Base-by-base conservation (phyloP, 2,113 vertebrate species). In the Cromileptes altivelis region DNA sequence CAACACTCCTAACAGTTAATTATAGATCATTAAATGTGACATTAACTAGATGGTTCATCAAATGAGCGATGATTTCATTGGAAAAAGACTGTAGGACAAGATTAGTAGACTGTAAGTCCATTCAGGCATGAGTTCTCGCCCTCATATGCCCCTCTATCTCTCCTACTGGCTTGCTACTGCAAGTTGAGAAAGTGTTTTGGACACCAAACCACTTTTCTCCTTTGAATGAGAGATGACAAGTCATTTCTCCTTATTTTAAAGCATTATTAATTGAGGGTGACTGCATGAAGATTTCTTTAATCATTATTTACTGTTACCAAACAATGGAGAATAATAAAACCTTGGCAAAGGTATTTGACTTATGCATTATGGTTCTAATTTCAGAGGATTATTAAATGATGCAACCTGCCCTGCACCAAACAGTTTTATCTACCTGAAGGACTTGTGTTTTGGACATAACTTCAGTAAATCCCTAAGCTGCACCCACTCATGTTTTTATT, bases 11-110 rank as follows among this genome's bases (percentile, higher is more conserved):
- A 33, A 23, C 55, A 74, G 72, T 75, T 78, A 86, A 81, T 85
- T 72, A 80, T n/a, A 64, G 18, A 56, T 78, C 52, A 88, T 87
- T 87, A 81, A 73, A 81, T 56, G 27, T 88, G 87, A 63, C 78
- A 80, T 79, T 85, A 71, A 83, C 33, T 40, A 63, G 63, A 56
- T 2, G 17, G 33, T 83, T 87, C 62, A 69, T 81, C 37, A 75
- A 77, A 74, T 62, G 55, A 75, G 55, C 71, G 33, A 79, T 78
- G 37, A 82, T 70, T 77, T 90, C 25, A 87, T 7, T 80, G 84
- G 72, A 72, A 90, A 90, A 89, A 79, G 37, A 71, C 77, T 78
- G 23, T 62, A 80, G 73, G 76, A 83, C 33, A 85, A 47, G 60
- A 90, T 81, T 57, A 80, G 25, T 62, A 57, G 37, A 80, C 25